phyloP scores from a whole-genome alignment of 2,113 vertebrate genomes.

The Saguinus imperator region DNA sequence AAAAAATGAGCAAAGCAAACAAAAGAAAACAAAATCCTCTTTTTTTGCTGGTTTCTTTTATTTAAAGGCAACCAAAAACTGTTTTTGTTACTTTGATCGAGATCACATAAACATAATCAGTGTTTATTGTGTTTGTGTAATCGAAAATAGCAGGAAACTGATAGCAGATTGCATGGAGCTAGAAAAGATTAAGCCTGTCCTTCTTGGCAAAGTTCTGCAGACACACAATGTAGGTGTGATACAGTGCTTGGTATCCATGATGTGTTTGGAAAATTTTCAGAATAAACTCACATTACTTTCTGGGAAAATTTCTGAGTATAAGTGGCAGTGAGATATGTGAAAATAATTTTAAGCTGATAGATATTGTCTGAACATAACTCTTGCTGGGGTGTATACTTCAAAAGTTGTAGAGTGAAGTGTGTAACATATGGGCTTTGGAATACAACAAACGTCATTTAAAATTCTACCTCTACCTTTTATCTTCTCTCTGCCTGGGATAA shows the following conservation, averaged over 20 bases:
- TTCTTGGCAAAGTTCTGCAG: background rate
- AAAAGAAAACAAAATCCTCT: background rate
- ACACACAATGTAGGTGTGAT: too few relatives aligned
- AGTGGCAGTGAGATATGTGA: background rate
- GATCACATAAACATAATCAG: background rate
- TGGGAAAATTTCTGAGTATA: background rate
- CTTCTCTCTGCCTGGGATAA: background rate
- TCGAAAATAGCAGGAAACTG: background rate
- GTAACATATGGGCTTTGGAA: background rate
- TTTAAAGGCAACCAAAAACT: background rate
- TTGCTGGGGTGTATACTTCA: background rate
- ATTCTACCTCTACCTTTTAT: background rate
- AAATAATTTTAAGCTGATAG: background rate
- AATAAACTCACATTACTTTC: background rate
- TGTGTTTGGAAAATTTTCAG: background rate
- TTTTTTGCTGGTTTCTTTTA: background rate
- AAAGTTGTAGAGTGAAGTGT: background rate
- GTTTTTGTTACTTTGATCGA: background rate
- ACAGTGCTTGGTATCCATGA: rapidly evolving
- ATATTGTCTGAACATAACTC: background rate
- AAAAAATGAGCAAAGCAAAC: background rate
- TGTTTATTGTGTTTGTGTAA: background rate
- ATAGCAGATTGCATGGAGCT: background rate
- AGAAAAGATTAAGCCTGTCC: background rate
- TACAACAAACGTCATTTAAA: background rate